Evolutionary conservation across 2,113 vertebrate species (phyloP).

Genomic region (Elaphurus davidianus): DNA sequence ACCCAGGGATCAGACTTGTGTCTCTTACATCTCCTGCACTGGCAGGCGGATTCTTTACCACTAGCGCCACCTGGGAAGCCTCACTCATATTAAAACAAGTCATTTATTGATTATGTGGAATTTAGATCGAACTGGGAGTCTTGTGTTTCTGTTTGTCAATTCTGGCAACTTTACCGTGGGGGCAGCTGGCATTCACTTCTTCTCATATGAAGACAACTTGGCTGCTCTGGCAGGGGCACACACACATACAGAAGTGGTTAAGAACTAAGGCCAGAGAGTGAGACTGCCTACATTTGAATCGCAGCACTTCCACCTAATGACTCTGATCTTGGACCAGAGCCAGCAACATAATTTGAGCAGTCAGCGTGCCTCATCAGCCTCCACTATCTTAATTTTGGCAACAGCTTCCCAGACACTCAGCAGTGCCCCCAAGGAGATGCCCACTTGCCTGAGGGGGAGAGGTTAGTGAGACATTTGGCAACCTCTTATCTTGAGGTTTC

Average conservation of each 20-base stretch:
- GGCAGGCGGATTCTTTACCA: neutral
- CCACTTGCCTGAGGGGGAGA: neutral
- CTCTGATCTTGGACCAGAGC: neutral
- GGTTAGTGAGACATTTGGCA: neutral
- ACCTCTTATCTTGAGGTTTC: neutral
- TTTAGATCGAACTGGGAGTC: neutral
- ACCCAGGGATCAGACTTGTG: neutral
- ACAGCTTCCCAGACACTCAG: neutral
- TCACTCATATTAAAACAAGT: neutral
- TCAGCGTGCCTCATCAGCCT: neutral
- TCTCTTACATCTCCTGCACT: neutral
- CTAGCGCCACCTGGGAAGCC: neutral
- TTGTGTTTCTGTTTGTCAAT: neutral
- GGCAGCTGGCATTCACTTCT: neutral
- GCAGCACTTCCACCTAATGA: neutral
- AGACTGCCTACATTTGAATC: neutral
- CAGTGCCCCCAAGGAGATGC: neutral
- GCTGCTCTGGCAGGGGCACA: neutral
- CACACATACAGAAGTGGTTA: neutral
- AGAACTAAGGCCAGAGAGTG: neutral
- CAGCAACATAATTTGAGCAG: neutral
- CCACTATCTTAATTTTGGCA: neutral
- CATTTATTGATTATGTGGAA: neutral
- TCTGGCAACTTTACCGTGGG: neutral
- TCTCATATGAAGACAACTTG: neutral